These are phyloP conservation scores for Mobula hypostoma DNA, from an alignment of 2,113 vertebrate species.

Conservation along the genomic window DNA sequence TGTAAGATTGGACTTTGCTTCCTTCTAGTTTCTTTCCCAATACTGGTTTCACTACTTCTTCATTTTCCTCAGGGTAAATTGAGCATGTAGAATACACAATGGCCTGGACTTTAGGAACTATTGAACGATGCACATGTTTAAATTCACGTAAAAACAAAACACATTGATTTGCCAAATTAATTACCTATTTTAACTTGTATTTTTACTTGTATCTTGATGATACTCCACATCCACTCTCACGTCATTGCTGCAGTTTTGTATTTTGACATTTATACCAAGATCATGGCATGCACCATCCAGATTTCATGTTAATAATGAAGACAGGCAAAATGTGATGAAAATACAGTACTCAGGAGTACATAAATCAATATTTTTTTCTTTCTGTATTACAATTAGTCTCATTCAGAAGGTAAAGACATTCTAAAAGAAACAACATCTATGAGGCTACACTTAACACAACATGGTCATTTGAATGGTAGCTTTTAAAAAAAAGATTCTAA, in stretches of 20 bases:
- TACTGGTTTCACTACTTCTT: constrained; percentile 63
- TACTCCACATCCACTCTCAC: not conserved
- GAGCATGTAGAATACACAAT: constrained; percentile 82
- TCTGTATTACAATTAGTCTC: not conserved
- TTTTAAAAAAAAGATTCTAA: not conserved
- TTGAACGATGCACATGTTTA: constrained; percentile 36
- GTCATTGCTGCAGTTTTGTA: not conserved
- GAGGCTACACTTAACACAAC: not conserved
- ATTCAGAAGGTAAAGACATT: not conserved
- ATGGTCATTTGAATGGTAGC: no score
- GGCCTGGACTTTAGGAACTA: constrained; percentile 69
- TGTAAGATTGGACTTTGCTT: constrained; percentile 58
- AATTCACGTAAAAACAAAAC: not conserved
- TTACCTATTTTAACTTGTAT: not conserved
- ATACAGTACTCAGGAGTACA: not conserved
- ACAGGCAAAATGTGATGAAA: not conserved
- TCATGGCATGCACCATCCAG: not conserved
- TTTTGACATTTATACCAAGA: not conserved
- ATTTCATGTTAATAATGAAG: not conserved
- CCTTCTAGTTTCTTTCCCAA: constrained; percentile 54
- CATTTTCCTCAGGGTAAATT: constrained; percentile 75
- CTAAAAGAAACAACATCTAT: not conserved
- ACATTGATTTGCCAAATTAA: not conserved
- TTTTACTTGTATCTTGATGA: not conserved
- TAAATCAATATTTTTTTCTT: not conserved